phyloP scores from a whole-genome alignment of 2,113 vertebrate genomes.

The Myiagra hebetior region DNA sequence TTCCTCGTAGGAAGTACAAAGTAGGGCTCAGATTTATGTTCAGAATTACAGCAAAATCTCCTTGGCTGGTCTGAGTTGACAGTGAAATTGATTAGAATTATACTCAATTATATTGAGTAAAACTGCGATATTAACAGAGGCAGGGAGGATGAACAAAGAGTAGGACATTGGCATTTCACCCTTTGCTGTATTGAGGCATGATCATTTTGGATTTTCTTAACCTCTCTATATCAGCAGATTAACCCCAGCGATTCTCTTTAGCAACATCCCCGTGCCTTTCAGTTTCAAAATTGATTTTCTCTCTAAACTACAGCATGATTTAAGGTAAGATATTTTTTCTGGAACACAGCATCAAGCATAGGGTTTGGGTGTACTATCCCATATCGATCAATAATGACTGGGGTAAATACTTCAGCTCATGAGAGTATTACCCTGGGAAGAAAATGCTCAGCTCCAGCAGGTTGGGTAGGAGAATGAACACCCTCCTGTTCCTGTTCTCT shows the following conservation, averaged over 20 bases:
- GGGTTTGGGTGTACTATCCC: background rate
- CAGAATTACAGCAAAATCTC: background rate
- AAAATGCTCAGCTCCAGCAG: background rate
- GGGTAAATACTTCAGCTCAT: background rate
- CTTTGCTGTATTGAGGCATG: background rate
- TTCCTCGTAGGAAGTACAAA: background rate
- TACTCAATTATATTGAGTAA: background rate
- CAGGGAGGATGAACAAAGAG: background rate
- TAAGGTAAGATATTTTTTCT: background rate
- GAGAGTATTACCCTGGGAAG: background rate
- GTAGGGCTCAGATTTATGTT: background rate
- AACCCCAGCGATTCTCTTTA: background rate
- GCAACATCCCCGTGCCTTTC: background rate
- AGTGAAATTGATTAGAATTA: background rate
- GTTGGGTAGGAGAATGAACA: background rate
- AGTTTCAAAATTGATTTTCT: background rate
- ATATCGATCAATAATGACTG: background rate
- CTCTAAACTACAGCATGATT: background rate
- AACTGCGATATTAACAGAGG: background rate
- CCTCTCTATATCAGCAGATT: background rate
- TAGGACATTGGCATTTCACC: background rate
- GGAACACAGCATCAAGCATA: background rate
- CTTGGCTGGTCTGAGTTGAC: background rate
- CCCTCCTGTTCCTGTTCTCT: background rate
- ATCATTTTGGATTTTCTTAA: background rate